Evolutionary conservation across 2,797 vertebrate genomes (phyloP).

Genomic region (Simalia tracyae): DNA sequence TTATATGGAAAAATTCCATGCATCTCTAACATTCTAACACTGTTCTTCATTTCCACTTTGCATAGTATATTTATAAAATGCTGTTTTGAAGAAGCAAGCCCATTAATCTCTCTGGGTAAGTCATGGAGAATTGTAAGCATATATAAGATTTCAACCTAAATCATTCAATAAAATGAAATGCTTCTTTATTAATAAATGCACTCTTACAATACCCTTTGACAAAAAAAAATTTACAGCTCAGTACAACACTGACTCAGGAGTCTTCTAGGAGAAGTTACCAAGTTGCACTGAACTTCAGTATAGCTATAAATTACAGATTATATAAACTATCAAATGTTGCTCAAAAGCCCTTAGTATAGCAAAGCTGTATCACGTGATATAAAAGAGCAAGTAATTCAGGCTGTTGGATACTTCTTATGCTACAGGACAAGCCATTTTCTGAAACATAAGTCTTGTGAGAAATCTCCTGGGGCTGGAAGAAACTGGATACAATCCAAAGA

Average conservation of each 20-base stretch:
- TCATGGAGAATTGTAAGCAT: not conserved
- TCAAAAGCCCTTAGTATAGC: not conserved
- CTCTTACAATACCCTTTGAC: not conserved
- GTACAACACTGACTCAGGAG: not conserved
- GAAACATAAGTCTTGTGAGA: not conserved
- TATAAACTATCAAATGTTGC: not conserved
- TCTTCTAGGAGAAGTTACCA: not conserved
- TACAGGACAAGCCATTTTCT: not conserved
- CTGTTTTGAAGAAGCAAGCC: not conserved
- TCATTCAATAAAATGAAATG: conserved; percentile 25
- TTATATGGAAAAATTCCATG: conserved; percentile 41
- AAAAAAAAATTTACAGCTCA: not conserved
- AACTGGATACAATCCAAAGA: not conserved
- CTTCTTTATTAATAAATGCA: conserved; percentile 17
- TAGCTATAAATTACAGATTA: not conserved
- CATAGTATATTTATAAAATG: not conserved
- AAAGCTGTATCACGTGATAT: not conserved
- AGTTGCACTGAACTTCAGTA: not conserved
- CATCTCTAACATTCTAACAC: conserved; percentile 37
- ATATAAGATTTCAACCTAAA: conserved; percentile 26
- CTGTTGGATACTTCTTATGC: not conserved
- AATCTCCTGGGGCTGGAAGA: not conserved
- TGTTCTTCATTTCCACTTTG: conserved; percentile 28
- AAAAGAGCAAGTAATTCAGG: not conserved
- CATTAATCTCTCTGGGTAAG: not conserved